phyloP scores from a whole-genome alignment of 2,888 invertebrate species.

The Theretra japonica region DNA sequence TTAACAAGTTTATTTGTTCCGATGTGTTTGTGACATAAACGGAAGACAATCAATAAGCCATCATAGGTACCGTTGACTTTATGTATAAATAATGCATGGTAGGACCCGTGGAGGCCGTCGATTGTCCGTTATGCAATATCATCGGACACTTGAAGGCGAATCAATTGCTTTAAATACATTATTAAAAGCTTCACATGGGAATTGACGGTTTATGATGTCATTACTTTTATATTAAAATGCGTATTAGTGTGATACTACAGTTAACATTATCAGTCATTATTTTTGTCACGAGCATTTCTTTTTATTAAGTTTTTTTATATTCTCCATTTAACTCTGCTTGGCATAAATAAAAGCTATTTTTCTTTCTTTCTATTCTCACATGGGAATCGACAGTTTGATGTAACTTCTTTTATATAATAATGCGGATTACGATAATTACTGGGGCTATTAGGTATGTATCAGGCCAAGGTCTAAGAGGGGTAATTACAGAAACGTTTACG shows the following conservation, averaged over 20 bases:
- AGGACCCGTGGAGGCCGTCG: conserved; percentile 26
- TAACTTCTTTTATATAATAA: neutral
- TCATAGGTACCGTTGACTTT: conserved; percentile 47
- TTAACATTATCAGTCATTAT: too few species aligned
- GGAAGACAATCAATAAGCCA: conserved; percentile 47
- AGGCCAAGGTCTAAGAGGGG: too few species aligned
- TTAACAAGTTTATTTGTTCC: neutral
- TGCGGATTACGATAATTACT: too few species aligned
- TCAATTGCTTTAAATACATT: neutral
- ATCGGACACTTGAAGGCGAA: neutral
- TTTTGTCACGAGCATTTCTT: too few species aligned
- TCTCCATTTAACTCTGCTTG: too few species aligned
- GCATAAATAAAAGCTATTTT: too few species aligned
- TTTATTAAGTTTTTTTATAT: too few species aligned
- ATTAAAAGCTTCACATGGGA: neutral
- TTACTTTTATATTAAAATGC: too few species aligned
- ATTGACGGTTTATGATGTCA: neutral
- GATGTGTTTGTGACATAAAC: conserved; percentile 42
- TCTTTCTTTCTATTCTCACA: too few species aligned
- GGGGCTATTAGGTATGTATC: too few species aligned
- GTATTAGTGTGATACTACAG: too few species aligned
- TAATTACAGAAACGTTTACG: too few species aligned
- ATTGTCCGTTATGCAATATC: conserved; percentile 27
- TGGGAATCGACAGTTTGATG: neutral
- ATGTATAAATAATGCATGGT: conserved; percentile 49